Evolutionary conservation across 2,797 vertebrate species (phyloP).

Genomic region (Crocodylus rhombifer): DNA sequence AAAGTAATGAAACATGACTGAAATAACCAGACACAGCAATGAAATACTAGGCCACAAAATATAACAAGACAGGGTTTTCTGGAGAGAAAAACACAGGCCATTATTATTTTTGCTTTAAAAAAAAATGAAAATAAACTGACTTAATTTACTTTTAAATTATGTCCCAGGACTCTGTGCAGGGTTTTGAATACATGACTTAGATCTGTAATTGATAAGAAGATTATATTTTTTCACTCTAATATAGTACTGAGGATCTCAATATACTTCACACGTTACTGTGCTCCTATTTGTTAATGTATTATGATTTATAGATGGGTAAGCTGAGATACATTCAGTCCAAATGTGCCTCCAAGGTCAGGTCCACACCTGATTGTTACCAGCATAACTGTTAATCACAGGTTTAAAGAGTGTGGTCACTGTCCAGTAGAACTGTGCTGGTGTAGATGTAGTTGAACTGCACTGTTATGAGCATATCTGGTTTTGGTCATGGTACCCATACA

Average conservation of each 20-base stretch:
- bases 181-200: neutral
- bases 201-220: neutral
- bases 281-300: neutral
- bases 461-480: no score
- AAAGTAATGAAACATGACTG: slow-evolving; percentile 41
- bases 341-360: neutral
- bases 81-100: neutral
- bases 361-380: fast-evolving
- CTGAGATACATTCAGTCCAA: fast-evolving
- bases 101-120: neutral
- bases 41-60: neutral
- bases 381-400: no score
- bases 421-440: no score
- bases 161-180: fast-evolving
- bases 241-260: neutral
- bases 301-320: neutral
- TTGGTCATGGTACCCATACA: no score
- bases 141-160: neutral
- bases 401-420: no score
- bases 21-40: neutral
- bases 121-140: neutral
- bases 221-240: neutral
- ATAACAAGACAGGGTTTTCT: neutral
- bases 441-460: no score
- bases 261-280: neutral